Percentiles rank a stretch among this genome's conserved stretches.
Conservation (phyloP, 2,113 vertebrate genomes). For the Microcebus griseorufus region DNA sequence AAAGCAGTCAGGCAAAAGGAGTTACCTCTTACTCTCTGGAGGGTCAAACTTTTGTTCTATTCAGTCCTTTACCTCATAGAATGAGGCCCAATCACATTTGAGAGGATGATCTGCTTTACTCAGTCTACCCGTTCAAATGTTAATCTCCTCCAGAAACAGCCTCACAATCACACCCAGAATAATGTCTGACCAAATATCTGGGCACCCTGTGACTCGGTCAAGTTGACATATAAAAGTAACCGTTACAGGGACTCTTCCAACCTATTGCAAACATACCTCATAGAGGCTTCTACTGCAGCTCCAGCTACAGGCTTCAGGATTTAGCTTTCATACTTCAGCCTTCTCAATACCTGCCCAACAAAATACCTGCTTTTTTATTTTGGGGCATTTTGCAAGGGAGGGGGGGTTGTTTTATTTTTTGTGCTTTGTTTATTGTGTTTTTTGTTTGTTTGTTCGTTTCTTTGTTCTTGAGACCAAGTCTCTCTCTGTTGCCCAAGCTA, state of each 20-base stretch:
- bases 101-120: neutral
- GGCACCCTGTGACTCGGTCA: neutral
- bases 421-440: too few relatives aligned
- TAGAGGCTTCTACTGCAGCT: neutral
- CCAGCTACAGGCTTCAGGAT: neutral
- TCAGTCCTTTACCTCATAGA: neutral
- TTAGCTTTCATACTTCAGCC: neutral
- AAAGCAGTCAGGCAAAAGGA: neutral
- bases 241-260: neutral
- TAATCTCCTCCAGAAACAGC: neutral
- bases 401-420: too few relatives aligned
- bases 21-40: neutral
- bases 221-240: neutral
- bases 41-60: neutral
- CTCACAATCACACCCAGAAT: neutral
- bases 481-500: too few relatives aligned
- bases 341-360: neutral
- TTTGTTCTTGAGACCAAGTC: too few relatives aligned
- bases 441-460: too few relatives aligned
- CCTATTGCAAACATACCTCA: neutral
- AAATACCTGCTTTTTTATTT: too few relatives aligned
- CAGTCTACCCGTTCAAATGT: neutral
- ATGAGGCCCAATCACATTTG: neutral
- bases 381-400: too few relatives aligned
- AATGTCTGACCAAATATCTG: neutral